A percentile compares a stretch with the other conserved stretches of the same genome.
phyloP scores from a whole-genome alignment of 2,113 vertebrate genomes.

The Calyptommatus sinebrachiatus region DNA sequence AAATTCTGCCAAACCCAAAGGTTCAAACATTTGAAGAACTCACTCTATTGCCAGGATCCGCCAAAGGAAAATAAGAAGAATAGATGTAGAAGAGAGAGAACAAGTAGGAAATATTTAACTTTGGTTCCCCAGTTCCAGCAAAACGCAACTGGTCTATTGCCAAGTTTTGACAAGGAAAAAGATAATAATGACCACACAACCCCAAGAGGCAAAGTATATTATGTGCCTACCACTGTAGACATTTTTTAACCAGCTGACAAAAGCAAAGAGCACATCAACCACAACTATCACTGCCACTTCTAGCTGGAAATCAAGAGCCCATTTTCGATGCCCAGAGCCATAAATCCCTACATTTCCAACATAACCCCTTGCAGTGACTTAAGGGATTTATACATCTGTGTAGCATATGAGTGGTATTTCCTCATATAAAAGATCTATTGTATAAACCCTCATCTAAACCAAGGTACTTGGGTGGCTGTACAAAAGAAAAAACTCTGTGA shows the following conservation, averaged over 20 bases:
- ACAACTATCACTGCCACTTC: background rate
- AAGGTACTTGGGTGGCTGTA: background rate
- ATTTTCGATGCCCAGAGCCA: conserved; percentile 36
- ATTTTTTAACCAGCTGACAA: conserved; percentile 1
- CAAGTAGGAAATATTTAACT: background rate
- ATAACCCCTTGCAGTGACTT: conserved; percentile 31
- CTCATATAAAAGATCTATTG: conserved; percentile 21
- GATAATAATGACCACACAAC: background rate
- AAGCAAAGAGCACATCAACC: background rate
- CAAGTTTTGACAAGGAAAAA: background rate
- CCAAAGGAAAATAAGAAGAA: no score
- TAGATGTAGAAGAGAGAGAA: no score
- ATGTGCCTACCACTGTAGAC: background rate
- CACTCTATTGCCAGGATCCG: no score
- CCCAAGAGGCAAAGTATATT: background rate
- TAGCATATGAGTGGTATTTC: conserved; percentile 42
- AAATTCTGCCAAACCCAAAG: no score
- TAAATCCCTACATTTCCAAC: conserved; percentile 28
- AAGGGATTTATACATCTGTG: conserved; percentile 53
- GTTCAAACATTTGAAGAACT: no score
- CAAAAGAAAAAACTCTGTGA: background rate
- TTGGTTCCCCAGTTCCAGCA: background rate
- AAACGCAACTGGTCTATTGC: background rate
- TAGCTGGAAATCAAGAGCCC: conserved; percentile 18
- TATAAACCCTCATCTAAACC: conserved; percentile 20